Evolutionary conservation across 2,797 vertebrate species (phyloP).

Genomic region (Alfaro cultratus): DNA sequence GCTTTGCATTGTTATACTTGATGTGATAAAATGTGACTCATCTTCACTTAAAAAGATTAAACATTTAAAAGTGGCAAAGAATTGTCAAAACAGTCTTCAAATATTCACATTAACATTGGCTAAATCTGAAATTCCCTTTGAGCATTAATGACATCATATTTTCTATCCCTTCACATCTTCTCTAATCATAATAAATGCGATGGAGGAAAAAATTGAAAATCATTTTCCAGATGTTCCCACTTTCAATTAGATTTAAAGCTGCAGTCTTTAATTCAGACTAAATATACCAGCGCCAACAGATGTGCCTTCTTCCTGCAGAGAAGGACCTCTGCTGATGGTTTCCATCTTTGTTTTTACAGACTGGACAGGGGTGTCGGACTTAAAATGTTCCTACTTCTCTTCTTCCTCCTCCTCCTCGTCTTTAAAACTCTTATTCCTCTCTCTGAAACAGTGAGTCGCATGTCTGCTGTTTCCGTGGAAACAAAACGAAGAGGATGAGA

Average conservation of each 20-base stretch:
- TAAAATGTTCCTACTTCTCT: slow-evolving; percentile 12
- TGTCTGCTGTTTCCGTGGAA: slow-evolving; percentile 70
- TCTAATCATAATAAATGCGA: neutral
- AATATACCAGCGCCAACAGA: neutral
- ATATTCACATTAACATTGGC: neutral
- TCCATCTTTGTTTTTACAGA: slow-evolving; percentile 34
- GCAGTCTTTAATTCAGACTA: neutral
- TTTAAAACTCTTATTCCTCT: slow-evolving; percentile 40
- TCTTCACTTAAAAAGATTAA: neutral
- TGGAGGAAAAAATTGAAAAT: neutral
- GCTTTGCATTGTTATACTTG: neutral
- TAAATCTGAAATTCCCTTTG: neutral
- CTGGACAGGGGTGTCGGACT: slow-evolving; percentile 27
- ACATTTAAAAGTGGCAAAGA: neutral
- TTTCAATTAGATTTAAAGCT: neutral
- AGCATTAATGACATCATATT: neutral
- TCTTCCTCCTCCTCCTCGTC: slow-evolving; percentile 7
- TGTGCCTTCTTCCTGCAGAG: neutral
- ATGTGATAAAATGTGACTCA: neutral
- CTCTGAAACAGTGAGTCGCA: slow-evolving; percentile 38
- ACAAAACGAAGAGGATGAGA: slow-evolving; percentile 50
- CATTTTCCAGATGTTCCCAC: neutral
- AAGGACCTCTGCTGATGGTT: neutral
- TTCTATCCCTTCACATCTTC: neutral
- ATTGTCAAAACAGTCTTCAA: neutral